phyloP scores from a whole-genome alignment of 92 coral and sea anemone species.

The Actinostola sp. region DNA sequence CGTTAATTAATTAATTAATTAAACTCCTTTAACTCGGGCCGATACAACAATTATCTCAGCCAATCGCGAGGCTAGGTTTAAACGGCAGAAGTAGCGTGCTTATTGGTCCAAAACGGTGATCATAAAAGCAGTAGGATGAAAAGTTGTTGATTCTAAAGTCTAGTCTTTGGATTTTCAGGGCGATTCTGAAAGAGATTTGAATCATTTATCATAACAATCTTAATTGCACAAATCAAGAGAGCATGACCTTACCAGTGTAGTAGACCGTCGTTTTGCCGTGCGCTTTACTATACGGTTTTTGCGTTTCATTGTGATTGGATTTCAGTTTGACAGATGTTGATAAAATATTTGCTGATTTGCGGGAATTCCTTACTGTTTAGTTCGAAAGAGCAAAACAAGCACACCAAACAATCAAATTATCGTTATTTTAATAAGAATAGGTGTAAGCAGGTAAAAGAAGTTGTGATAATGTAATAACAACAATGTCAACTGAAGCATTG shows the following conservation, averaged over 20 bases:
- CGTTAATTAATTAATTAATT: constrained; percentile 99
- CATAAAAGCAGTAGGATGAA: constrained; percentile 10
- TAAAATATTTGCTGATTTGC: constrained; percentile 9
- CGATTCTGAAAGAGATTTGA: not conserved
- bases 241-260: not conserved
- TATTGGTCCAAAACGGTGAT: not conserved
- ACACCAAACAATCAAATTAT: constrained; percentile 16
- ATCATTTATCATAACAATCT: not conserved
- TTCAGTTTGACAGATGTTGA: not conserved
- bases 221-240: constrained; percentile 6
- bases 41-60: constrained; percentile 75
- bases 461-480: constrained; percentile 67
- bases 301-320: not conserved
- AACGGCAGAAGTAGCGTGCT: not conserved
- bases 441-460: constrained; percentile 14
- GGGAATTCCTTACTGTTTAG: constrained; percentile 10
- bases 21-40: constrained; percentile 96
- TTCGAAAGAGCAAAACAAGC: constrained; percentile 8
- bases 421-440: constrained; percentile 6
- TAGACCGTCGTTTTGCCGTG: not conserved
- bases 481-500: constrained; percentile 60
- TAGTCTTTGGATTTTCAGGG: not conserved
- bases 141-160: not conserved
- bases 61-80: constrained; percentile 74
- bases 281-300: not conserved